These are phyloP conservation scores for Notodonta dromedarius DNA, from an alignment of 2,888 invertebrate genomes.

Conservation along the genomic window DNA sequence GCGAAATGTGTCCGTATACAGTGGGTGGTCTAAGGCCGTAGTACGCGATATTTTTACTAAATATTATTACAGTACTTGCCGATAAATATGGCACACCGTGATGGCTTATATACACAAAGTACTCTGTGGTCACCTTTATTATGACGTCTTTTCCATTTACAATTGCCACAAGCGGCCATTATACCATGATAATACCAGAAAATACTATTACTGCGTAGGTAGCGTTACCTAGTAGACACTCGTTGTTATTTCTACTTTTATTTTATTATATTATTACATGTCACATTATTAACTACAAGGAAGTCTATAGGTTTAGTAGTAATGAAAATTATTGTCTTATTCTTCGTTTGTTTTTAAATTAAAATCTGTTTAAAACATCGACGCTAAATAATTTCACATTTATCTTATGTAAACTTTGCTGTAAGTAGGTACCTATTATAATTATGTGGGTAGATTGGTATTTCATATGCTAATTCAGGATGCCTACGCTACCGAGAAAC, in stretches of 20 bases:
- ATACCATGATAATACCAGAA: too few relatives aligned
- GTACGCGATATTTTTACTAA: background rate
- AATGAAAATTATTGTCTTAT: too few relatives aligned
- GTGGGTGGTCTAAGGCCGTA: constrained; percentile 2
- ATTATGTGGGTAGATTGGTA: background rate
- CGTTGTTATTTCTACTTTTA: too few relatives aligned
- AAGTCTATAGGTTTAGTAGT: too few relatives aligned
- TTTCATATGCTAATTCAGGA: background rate
- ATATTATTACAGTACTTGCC: background rate
- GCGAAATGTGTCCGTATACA: background rate
- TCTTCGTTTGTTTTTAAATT: too few relatives aligned
- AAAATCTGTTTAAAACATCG: too few relatives aligned
- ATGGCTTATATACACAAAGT: background rate
- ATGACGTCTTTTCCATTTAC: background rate
- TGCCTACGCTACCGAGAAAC: background rate
- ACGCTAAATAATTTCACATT: too few relatives aligned
- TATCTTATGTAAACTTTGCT: too few relatives aligned
- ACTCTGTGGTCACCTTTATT: background rate
- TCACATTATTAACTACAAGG: too few relatives aligned
- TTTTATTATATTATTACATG: too few relatives aligned
- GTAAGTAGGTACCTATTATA: background rate
- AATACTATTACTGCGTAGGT: background rate
- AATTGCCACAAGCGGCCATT: background rate
- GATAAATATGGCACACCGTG: background rate
- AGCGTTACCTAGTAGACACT: too few relatives aligned